Evolutionary conservation across 1,140 invertebrate species (phyloP), one percentile per base, ranked within the genome.

Genomic region (Zaprionus taronus): DNA sequence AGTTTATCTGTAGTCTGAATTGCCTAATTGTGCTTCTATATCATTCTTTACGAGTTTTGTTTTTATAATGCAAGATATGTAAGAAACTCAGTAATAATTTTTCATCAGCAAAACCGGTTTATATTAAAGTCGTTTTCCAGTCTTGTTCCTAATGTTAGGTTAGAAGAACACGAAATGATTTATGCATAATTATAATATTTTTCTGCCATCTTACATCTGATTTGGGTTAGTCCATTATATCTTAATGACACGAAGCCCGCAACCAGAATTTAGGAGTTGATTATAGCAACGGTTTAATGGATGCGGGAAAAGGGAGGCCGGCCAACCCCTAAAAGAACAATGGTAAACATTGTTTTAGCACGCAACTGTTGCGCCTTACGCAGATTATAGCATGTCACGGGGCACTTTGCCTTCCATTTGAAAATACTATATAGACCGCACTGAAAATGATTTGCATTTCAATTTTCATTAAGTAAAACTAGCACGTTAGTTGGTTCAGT

Each of bases 301-400:
- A 31, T 62, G n/a, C 17, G 14, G 20, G 20, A 51, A 20, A 38
- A 1, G 11, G 20, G 34, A 11, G 31, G 9, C 5, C 15, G 12
- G 36, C 41, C 62, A 64, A 24, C 14, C 51, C 71, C 55, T 51
- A 51, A 31, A 34, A 44, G 12, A 36, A 9, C 22, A 34, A 34
- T 34, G 31, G 31, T 3, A 36, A 71, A 60, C 67, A 71, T 63
- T 31, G 12, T 17, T n/a, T 9, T 7, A 34, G 17, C 72, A 71
- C 60, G 67, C 72, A 75, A 71, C 72, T 76, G 73, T 76, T 76
- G 72, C 72, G 67, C 60, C 22, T 64, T 26, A 49, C 28, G 55
- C 17, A 9, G 49, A 61, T 57, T 72, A 28, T 76, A 24, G 73
- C 61, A 56, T 76, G 68, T 38, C n/a, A 14, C 20, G 15, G 20